These are phyloP conservation scores for Echinometra lucunter DNA, from an alignment of 53 echinoderm and acorn worm species.

Conservation along the genomic window DNA sequence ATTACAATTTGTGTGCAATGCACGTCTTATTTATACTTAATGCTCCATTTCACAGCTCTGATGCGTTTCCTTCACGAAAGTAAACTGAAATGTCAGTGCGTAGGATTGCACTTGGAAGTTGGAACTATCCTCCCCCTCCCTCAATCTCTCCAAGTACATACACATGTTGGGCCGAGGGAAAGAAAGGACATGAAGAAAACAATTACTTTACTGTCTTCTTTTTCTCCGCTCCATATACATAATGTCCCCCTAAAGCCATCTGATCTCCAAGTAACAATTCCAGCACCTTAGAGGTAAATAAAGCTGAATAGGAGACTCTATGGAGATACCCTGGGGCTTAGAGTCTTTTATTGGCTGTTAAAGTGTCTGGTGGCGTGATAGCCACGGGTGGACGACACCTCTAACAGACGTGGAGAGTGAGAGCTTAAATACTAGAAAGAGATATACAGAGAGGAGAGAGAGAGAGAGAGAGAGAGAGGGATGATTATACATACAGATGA, in stretches of 20 bases:
- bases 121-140: background rate
- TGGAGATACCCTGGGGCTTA: background rate
- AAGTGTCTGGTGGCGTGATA: conserved; percentile 52
- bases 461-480: background rate
- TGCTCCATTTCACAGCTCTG: background rate
- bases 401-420: background rate
- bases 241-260: conserved; percentile 23
- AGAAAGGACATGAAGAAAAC: conserved; percentile 25
- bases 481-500: background rate
- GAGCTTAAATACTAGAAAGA: background rate
- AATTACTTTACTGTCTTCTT: conserved; percentile 25
- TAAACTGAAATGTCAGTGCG: background rate
- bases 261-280: conserved; percentile 34
- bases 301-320: background rate
- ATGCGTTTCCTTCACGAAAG: background rate
- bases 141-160: background rate
- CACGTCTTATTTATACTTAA: background rate
- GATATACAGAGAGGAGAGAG: background rate
- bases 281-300: conserved; percentile 39
- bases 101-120: background rate
- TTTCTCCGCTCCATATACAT: conserved; percentile 49
- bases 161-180: background rate
- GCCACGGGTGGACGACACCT: conserved; percentile 45
- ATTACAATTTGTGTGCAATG: background rate
- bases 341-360: conserved; percentile 42